Base-by-base conservation (phyloP, 1,140 invertebrate genomes). In the Brachionus asplanchnoidis region DNA sequence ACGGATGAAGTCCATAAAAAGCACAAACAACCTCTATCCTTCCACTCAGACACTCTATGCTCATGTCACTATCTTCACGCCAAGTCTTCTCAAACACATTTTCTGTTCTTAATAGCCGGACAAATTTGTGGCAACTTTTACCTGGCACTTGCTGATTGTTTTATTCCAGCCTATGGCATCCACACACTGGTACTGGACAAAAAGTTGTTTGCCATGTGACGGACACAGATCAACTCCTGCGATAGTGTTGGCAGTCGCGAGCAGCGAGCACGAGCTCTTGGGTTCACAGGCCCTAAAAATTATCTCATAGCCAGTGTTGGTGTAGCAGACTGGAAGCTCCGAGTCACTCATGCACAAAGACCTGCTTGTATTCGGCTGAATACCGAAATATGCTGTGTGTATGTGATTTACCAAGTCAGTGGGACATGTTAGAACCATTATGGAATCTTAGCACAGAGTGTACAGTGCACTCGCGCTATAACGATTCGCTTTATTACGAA, bases 1-100 rank as follows among this genome's bases (percentile, higher is more conserved):
- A 82, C 23, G 79, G 79, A 82, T 82, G 50, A 20, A 82, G 53
- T 14, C 79, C 79, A 68, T 82, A 82, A 82, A 65, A 82, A 23
- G 53, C 79, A 65, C 79, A 82, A 9, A 65, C 7, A 46, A 82
- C 26, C 17, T 82, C 79, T n/a, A 82, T 82, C 46, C n/a, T 60
- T 65, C 32, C 53, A 40, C 14, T 26, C 11, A 44, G 14, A 68
- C 79, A 82, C 53, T 60, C 40, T 36, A 82, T 82, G 14, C 2
- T 82, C 79, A 82, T 82, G 20, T 44, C 36, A 20, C 28, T 44
- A 65, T 68, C 79, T n/a, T 82, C 50, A 65, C 79, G 66, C 79
- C 79, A 82, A 12, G 79, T 82, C 12, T 60, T 0, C 60, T 60
- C 65, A 0, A 32, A 12, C 7, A 82, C 8, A 42, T 65, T 14